These are phyloP conservation scores for Digitonthophagus gazella DNA, from an alignment of 2,888 invertebrate genomes.

Conservation along the genomic window DNA sequence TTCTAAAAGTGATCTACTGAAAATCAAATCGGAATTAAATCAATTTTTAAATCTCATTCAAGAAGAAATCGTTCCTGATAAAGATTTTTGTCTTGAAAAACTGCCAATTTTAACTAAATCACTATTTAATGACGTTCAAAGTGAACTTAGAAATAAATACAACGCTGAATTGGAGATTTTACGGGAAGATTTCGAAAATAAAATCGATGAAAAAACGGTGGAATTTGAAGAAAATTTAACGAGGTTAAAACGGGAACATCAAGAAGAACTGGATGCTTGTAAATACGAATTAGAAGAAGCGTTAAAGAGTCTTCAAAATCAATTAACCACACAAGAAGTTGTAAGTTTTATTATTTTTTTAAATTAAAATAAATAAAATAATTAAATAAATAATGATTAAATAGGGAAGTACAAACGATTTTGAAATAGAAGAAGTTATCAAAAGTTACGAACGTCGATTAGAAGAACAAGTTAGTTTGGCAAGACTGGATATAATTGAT, in stretches of 20 bases:
- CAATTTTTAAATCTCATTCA: constrained; percentile 35
- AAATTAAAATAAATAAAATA: too few relatives aligned
- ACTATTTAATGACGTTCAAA: constrained; percentile 38
- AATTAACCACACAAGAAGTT: constrained; percentile 56
- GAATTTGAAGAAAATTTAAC: constrained; percentile 52
- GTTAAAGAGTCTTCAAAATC: constrained; percentile 42
- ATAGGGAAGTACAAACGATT: constrained; percentile 47
- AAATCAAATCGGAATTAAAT: constrained; percentile 40
- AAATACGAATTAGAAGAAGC: constrained; percentile 55
- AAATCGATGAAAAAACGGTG: constrained; percentile 51
- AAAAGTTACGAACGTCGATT: constrained; percentile 56
- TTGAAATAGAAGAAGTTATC: constrained; percentile 49
- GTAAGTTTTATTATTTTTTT: constrained; percentile 40
- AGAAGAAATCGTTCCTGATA: constrained; percentile 26
- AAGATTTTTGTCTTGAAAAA: constrained; percentile 30
- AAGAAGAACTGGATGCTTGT: constrained; percentile 54
- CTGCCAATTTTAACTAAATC: constrained; percentile 23
- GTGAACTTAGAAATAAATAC: constrained; percentile 50
- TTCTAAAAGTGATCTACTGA: constrained; percentile 41
- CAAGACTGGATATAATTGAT: constrained; percentile 65
- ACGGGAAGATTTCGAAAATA: constrained; percentile 45
- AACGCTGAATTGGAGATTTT: constrained; percentile 46
- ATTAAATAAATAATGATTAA: too few relatives aligned
- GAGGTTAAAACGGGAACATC: constrained; percentile 53
- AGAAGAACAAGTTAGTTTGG: constrained; percentile 62